These are phyloP conservation scores for Salvelinus fontinalis DNA, from an alignment of 2,113 vertebrate species.

Conservation along the genomic window DNA sequence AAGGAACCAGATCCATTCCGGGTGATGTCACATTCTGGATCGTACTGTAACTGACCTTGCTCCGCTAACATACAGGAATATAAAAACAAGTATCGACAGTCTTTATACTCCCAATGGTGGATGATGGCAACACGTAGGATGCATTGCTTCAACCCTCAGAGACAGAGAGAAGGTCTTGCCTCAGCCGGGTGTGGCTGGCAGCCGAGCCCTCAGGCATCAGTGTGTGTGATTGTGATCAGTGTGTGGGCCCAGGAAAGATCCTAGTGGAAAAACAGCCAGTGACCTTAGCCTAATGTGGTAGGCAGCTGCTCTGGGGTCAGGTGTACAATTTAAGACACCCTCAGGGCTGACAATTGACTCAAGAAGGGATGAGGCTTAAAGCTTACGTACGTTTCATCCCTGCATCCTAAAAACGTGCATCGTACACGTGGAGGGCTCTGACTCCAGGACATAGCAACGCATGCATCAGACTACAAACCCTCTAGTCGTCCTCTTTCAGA, in stretches of 20 bases:
- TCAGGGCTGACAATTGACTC: too few species aligned
- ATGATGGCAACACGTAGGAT: slow-evolving; percentile 49
- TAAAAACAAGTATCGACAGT: not conserved
- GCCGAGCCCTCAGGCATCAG: slow-evolving; percentile 5
- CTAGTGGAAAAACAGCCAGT: slow-evolving; percentile 50
- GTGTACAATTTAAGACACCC: not conserved
- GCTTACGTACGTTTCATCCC: too few species aligned
- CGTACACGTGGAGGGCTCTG: slow-evolving; percentile 40
- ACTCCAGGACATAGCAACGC: slow-evolving; percentile 51
- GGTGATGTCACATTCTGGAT: not conserved
- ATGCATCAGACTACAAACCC: slow-evolving; percentile 50
- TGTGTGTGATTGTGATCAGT: not conserved
- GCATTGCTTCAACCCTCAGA: slow-evolving; percentile 41
- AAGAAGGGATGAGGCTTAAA: slow-evolving; percentile 34
- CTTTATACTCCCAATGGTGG: slow-evolving; percentile 3
- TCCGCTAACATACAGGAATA: not conserved
- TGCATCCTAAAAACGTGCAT: too few species aligned
- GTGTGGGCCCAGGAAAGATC: slow-evolving; percentile 48
- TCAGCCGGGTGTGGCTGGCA: slow-evolving; percentile 51
- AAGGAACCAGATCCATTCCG: not conserved
- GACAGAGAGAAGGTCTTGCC: slow-evolving; percentile 40
- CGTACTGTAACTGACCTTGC: not conserved
- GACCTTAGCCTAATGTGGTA: slow-evolving; percentile 41
- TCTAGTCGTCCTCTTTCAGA: not conserved
- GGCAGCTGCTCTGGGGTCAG: slow-evolving; percentile 45